A percentile compares a stretch with the other conserved stretches of the same genome.
Evolutionary conservation across 1,140 invertebrate genomes (phyloP).

Genomic region (Hycleus phaleratus): DNA sequence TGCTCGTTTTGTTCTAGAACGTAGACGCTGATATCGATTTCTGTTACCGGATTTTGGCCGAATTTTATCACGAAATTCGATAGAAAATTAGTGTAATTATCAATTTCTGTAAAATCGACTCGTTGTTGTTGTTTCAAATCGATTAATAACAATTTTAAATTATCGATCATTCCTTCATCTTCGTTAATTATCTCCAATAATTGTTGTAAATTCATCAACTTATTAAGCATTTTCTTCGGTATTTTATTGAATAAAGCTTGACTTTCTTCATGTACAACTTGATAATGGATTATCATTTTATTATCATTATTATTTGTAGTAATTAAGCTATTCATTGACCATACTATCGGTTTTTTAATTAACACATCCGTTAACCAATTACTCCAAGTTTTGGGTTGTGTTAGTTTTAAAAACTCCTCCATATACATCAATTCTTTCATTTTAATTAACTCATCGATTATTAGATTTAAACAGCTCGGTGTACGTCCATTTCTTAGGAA

Average conservation of each 20-base stretch:
- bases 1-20: constrained; percentile 39
- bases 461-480: constrained; percentile 39
- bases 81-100: constrained; percentile 15
- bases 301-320: constrained; percentile 2
- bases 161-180: constrained; percentile 17
- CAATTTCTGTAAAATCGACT: constrained; percentile 18
- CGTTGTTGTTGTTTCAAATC: constrained; percentile 25
- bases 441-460: constrained; percentile 40
- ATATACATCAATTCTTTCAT: constrained; percentile 30
- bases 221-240: constrained; percentile 26
- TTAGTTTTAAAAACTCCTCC: constrained; percentile 29
- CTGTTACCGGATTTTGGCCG: constrained; percentile 26
- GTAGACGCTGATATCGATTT: constrained; percentile 36
- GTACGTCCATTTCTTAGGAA: constrained; percentile 41
- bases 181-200: constrained; percentile 21
- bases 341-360: constrained; percentile 37
- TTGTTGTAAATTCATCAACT: constrained; percentile 29
- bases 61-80: constrained; percentile 34
- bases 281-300: constrained; percentile 1
- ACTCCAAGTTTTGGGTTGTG: constrained; percentile 32
- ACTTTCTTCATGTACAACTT: constrained; percentile 16
- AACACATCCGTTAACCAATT: constrained; percentile 37
- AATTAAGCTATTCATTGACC: constrained; percentile 36
- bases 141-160: constrained; percentile 31
- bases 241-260: constrained; percentile 25